Conservation (phyloP, 2,113 vertebrate genomes). For the Microcebus jonahi region DNA sequence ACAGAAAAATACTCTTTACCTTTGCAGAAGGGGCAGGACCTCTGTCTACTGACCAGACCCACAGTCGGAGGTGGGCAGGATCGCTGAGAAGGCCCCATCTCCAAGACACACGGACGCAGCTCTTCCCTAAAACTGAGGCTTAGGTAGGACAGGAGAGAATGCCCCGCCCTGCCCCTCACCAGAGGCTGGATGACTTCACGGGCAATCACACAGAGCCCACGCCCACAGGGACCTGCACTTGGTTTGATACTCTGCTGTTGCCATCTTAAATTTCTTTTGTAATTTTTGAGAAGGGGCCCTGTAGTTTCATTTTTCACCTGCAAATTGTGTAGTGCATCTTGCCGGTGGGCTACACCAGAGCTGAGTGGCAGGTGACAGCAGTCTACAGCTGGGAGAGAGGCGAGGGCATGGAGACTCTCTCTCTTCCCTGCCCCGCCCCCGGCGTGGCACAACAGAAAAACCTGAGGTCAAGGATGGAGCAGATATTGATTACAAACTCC, state of each 20-base stretch:
- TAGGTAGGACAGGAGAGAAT: not conserved
- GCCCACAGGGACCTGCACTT: not conserved
- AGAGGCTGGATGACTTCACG: not conserved
- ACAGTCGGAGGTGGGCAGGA: not conserved
- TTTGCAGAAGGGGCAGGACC: fast-evolving
- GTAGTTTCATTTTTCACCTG: not conserved
- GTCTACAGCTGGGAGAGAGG: not conserved
- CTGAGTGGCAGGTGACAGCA: not conserved
- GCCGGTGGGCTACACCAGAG: not conserved
- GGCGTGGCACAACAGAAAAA: not conserved
- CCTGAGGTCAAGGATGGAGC: not conserved
- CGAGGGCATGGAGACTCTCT: not conserved
- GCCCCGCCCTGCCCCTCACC: no score
- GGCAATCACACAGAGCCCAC: fast-evolving
- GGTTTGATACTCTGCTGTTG: not conserved
- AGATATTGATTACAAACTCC: not conserved
- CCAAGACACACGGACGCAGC: not conserved
- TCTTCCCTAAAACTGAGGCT: not conserved
- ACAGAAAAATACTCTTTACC: not conserved
- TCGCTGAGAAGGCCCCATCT: not conserved
- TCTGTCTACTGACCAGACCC: not conserved
- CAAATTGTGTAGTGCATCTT: not conserved
- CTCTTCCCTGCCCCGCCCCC: fast-evolving
- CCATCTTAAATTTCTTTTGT: not conserved
- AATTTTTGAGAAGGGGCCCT: not conserved